phyloP scores from a whole-genome alignment of 2,113 vertebrate species.

The Morphnarchus princeps region DNA sequence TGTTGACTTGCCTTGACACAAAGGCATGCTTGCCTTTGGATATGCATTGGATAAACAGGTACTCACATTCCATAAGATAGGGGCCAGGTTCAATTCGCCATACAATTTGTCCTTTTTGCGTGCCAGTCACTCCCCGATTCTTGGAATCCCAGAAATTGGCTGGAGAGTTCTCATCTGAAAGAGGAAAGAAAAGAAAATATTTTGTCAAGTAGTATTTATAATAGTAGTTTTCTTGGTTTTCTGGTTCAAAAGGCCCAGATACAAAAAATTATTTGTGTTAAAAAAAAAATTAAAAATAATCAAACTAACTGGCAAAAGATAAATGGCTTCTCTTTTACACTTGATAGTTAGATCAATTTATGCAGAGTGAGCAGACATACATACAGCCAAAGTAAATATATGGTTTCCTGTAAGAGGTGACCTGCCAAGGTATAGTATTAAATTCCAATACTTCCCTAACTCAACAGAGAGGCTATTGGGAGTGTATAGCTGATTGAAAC shows the following conservation, averaged over 20 bases:
- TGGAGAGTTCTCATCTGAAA: constrained; percentile 93
- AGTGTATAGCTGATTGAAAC: not conserved
- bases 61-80: constrained; percentile 98
- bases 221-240: not conserved
- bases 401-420: not conserved
- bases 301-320: not conserved
- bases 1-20: not conserved
- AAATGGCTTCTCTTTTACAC: not conserved
- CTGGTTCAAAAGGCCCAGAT: not conserved
- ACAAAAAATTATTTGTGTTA: not conserved
- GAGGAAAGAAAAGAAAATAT: not conserved
- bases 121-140: constrained; percentile 96
- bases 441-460: not conserved
- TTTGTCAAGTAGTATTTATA: not conserved
- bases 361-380: not conserved
- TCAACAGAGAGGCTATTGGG: not conserved
- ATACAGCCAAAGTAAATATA: not conserved
- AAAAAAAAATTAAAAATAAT: not conserved
- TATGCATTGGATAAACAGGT: not conserved
- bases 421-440: not conserved
- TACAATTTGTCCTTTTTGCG: constrained; percentile 95
- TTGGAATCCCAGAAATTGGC: constrained; percentile 99
- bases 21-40: not conserved
- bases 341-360: not conserved
- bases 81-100: constrained; percentile 96